phyloP scores from a whole-genome alignment of 1,140 invertebrate genomes.

The Pollicipes pollicipes region DNA sequence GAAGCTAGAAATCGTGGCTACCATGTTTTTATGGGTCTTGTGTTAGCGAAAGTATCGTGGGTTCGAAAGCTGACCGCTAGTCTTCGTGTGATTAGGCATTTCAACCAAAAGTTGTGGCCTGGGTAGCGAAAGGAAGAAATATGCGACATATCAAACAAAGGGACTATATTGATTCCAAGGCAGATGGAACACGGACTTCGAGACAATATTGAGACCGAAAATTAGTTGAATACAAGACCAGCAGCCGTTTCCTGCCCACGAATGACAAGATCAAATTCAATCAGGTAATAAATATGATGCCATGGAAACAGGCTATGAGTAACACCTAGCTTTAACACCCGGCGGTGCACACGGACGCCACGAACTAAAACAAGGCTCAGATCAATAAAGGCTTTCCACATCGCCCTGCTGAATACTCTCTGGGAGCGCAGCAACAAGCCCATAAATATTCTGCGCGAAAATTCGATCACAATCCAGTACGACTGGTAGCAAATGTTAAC shows the following conservation, averaged over 20 bases:
- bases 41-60: no score
- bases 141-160: no score
- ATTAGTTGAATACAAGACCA: neutral
- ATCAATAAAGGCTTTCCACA: neutral
- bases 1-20: no score
- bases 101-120: no score
- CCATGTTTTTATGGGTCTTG: no score
- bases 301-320: neutral
- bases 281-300: neutral
- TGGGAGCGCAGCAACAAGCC: neutral
- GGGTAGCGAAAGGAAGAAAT: no score
- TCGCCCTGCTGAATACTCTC: neutral
- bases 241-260: neutral
- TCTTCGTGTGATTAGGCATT: no score
- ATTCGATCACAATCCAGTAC: neutral
- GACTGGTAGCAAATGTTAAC: neutral
- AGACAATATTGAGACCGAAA: neutral
- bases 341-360: neutral
- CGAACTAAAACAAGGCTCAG: neutral
- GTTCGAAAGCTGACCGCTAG: no score
- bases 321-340: neutral
- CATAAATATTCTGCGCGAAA: neutral
- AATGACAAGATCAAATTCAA: neutral
- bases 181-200: neutral
- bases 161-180: neutral